phyloP scores from a whole-genome alignment of 2,113 vertebrate genomes.

The Mormyrus iriodes region DNA sequence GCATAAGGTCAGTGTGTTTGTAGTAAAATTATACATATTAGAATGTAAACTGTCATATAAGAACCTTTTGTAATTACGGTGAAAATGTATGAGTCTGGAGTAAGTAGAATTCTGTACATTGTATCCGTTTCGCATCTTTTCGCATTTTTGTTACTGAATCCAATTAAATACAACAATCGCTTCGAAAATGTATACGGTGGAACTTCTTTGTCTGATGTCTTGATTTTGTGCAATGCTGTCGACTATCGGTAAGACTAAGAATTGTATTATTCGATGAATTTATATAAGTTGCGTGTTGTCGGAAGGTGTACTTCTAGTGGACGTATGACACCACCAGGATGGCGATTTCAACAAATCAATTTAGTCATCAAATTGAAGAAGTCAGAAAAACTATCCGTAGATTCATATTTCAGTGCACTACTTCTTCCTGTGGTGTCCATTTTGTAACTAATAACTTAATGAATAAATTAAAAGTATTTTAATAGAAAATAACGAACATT shows the following conservation, averaged over 20 bases:
- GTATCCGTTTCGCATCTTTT: background rate
- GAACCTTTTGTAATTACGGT: background rate
- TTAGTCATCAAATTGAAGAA: background rate
- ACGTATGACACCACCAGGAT: background rate
- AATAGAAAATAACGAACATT: background rate
- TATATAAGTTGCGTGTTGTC: background rate
- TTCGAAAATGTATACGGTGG: background rate
- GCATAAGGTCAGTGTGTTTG: background rate
- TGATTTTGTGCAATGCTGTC: conserved; percentile 9
- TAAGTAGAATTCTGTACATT: background rate
- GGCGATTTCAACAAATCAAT: background rate
- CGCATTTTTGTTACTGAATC: background rate
- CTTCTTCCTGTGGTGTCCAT: background rate
- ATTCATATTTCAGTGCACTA: background rate
- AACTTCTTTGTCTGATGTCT: background rate
- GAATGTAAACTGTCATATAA: background rate
- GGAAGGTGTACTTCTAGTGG: background rate
- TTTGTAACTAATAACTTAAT: background rate
- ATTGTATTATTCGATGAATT: background rate
- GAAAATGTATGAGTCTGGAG: background rate
- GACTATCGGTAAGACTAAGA: conserved; percentile 3
- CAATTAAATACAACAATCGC: background rate
- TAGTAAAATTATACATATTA: background rate
- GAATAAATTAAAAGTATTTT: background rate
- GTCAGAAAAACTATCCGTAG: background rate